phyloP scores from a whole-genome alignment of 2,888 invertebrate genomes.

The Epistrophe grossulariae region DNA sequence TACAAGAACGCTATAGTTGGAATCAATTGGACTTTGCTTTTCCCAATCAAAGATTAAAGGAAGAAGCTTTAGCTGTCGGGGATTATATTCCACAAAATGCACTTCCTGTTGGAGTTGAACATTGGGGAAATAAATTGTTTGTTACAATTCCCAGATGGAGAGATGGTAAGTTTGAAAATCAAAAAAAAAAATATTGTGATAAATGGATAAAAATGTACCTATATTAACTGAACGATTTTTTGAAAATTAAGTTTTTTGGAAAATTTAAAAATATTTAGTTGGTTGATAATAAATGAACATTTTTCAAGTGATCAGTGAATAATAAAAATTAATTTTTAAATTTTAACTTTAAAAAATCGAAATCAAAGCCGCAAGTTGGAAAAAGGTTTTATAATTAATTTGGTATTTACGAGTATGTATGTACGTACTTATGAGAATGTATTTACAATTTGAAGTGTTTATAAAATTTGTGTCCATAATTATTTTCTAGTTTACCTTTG shows the following conservation, averaged over 20 bases:
- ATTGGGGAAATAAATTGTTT: constrained; percentile 92
- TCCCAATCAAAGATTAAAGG: constrained; percentile 86
- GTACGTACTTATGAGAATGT: too few species aligned
- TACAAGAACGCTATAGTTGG: constrained; percentile 91
- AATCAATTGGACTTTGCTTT: constrained; percentile 90
- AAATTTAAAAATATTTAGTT: too few species aligned
- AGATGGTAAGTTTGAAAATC: constrained; percentile 85
- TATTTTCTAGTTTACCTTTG: too few species aligned
- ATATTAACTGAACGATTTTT: too few species aligned
- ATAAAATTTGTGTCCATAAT: too few species aligned
- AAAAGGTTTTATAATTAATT: too few species aligned
- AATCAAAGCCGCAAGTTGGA: too few species aligned
- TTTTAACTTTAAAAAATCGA: too few species aligned
- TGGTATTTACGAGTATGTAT: too few species aligned
- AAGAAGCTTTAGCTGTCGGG: constrained; percentile 87
- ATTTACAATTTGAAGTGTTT: too few species aligned
- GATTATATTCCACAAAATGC: constrained; percentile 91
- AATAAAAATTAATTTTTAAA: not conserved
- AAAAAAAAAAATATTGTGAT: not conserved
- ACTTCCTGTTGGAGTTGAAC: constrained; percentile 92
- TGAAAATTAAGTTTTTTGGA: too few species aligned
- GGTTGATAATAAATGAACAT: too few species aligned
- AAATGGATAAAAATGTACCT: not conserved
- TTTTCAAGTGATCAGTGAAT: not conserved
- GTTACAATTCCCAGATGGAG: constrained; percentile 93